Percentiles rank a stretch among this genome's conserved stretches.
Evolutionary conservation across 2,113 vertebrate genomes (phyloP).

Genomic region (Psittacus erithacus): DNA sequence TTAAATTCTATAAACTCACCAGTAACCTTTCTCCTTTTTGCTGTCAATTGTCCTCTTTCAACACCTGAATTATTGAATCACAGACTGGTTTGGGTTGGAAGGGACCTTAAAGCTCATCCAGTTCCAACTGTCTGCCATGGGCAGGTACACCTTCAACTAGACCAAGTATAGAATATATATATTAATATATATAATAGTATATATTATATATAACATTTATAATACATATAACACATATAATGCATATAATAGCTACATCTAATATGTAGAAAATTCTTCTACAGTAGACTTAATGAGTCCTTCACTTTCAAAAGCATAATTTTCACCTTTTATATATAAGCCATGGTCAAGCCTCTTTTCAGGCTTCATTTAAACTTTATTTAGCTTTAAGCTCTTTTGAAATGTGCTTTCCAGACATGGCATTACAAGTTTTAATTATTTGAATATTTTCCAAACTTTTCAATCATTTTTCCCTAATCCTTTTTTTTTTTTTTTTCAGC

Average conservation of each 20-base stretch:
- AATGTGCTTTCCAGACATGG: not conserved
- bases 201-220: not conserved
- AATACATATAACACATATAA: not conserved
- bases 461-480: fast-evolving
- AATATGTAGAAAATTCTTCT: not conserved
- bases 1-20: not conserved
- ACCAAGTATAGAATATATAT: not conserved
- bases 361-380: not conserved
- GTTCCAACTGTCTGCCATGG: not conserved
- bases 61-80: not conserved
- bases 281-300: not conserved
- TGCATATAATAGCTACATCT: not conserved
- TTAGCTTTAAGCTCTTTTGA: not conserved
- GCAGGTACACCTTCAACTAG: not conserved
- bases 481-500: not conserved
- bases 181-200: not conserved
- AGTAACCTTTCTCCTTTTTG: not conserved
- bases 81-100: not conserved
- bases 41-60: not conserved
- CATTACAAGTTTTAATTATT: not conserved
- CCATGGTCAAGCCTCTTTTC: not conserved
- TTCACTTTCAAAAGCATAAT: not conserved
- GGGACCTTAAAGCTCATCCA: not conserved
- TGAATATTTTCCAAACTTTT: not conserved
- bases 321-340: not conserved